phyloP scores from a whole-genome alignment of 2,797 vertebrate species.

The Morelia viridis region DNA sequence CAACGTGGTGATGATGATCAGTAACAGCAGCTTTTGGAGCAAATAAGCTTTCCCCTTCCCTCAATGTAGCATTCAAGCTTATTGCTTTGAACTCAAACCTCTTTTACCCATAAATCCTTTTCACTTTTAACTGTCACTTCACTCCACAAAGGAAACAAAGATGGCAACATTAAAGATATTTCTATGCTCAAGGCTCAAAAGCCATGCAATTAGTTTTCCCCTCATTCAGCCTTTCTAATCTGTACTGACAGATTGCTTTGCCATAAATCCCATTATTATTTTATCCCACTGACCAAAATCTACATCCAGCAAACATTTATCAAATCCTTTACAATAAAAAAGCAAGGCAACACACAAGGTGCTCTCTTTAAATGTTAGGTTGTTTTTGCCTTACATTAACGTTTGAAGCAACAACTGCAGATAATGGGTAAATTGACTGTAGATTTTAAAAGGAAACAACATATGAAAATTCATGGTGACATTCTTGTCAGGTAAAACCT shows the following conservation, averaged over 20 bases:
- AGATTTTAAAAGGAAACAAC: neutral
- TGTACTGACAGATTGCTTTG: neutral
- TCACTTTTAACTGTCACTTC: neutral
- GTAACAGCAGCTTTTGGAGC: neutral
- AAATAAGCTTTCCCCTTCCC: neutral
- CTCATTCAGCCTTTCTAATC: constrained; percentile 1
- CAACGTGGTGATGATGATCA: neutral
- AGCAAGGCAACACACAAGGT: neutral
- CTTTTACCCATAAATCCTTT: neutral
- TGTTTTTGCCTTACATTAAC: neutral
- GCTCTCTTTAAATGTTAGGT: neutral
- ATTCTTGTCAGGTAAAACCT: neutral
- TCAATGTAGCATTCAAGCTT: neutral
- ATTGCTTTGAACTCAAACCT: neutral
- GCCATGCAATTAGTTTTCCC: too few relatives aligned
- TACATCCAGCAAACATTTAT: neutral
- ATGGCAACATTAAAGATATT: neutral
- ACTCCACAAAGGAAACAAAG: neutral
- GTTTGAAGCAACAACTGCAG: neutral
- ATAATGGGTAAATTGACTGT: neutral
- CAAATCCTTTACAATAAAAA: neutral
- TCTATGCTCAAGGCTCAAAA: neutral
- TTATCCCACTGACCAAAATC: neutral
- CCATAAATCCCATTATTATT: constrained; percentile 5
- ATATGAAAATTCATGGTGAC: neutral